Conservation (phyloP, 2,888 invertebrate species). For the Drosophila mulleri region DNA sequence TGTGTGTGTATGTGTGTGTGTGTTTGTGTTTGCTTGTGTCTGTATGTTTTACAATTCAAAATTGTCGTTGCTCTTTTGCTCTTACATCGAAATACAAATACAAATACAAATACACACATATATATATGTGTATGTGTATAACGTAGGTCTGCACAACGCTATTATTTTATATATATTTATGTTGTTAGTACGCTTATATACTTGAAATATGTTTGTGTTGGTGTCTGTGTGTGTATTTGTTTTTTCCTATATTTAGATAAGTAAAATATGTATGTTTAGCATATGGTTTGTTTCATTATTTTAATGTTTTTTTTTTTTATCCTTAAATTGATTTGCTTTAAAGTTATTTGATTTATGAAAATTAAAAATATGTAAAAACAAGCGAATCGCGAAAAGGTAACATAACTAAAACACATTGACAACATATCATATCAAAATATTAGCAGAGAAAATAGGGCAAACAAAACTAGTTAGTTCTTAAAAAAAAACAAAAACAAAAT, state of each 20-base stretch:
- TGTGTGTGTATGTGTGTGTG: slow-evolving; percentile 7
- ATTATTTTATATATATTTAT: slow-evolving; percentile 19
- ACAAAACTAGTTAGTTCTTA: slow-evolving; percentile 37
- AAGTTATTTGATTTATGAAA: slow-evolving; percentile 39
- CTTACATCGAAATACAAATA: slow-evolving; percentile 56
- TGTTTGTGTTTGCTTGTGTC: slow-evolving; percentile 19
- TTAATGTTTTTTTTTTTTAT: slow-evolving; percentile 27
- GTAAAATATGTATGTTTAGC: slow-evolving; percentile 44
- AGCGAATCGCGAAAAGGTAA: slow-evolving; percentile 47
- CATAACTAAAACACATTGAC: slow-evolving; percentile 53
- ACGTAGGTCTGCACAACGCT: slow-evolving; percentile 42
- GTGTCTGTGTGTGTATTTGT: slow-evolving; percentile 13
- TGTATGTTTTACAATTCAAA: slow-evolving; percentile 55
- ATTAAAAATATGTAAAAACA: slow-evolving; percentile 33
- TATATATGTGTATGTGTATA: slow-evolving; percentile 13
- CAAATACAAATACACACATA: background rate
- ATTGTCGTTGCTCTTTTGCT: slow-evolving; percentile 53
- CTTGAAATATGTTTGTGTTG: slow-evolving; percentile 40
- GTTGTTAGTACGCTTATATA: slow-evolving; percentile 49
- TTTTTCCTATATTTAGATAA: slow-evolving; percentile 48
- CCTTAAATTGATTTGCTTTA: slow-evolving; percentile 38
- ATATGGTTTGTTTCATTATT: slow-evolving; percentile 19
- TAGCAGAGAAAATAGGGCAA: slow-evolving; percentile 20
- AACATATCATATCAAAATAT: slow-evolving; percentile 36
- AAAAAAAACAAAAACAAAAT: slow-evolving; percentile 15